A percentile compares a stretch with the other conserved stretches of the same genome.
These are phyloP conservation scores for Hemicordylus capensis DNA, from an alignment of 2,113 vertebrate species.

Conservation along the genomic window DNA sequence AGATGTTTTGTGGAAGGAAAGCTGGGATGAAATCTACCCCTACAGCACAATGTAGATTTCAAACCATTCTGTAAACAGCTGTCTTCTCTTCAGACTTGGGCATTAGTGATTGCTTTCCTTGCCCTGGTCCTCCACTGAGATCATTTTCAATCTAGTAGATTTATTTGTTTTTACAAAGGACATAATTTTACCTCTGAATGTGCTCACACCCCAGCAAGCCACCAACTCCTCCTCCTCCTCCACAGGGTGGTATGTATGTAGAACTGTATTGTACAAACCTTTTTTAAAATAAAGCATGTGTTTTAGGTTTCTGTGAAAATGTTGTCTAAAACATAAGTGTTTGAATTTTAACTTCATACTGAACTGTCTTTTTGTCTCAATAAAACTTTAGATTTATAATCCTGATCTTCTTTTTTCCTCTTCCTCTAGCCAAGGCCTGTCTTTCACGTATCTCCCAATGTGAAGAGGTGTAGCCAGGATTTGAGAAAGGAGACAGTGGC, in stretches of 20 bases:
- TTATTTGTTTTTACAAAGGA: constrained; percentile 50
- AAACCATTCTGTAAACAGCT: not conserved
- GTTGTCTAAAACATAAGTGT: constrained; percentile 79
- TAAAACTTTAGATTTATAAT: constrained; percentile 88
- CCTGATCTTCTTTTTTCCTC: constrained; percentile 50
- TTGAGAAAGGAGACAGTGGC: not conserved
- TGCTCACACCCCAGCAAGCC: constrained; percentile 40
- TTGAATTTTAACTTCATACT: constrained; percentile 75
- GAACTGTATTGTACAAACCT: constrained; percentile 70
- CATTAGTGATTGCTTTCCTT: constrained; percentile 44
- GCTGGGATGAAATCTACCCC: constrained; percentile 37
- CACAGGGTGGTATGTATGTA: constrained; percentile 58
- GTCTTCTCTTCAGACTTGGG: not conserved
- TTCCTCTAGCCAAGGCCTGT: constrained; percentile 26
- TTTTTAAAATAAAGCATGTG: constrained; percentile 74
- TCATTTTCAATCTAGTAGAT: constrained; percentile 38
- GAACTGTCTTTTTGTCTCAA: constrained; percentile 79
- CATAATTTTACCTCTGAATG: constrained; percentile 59
- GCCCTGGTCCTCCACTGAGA: constrained; percentile 47
- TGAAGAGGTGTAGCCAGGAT: not conserved
- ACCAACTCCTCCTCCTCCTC: constrained; percentile 51
- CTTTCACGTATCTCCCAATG: not conserved
- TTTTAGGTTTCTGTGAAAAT: constrained; percentile 78
- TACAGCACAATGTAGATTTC: constrained; percentile 66
- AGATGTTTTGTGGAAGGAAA: constrained; percentile 16